These are phyloP conservation scores for Leistus spinibarbis DNA, from an alignment of 2,888 invertebrate genomes.

Conservation along the genomic window DNA sequence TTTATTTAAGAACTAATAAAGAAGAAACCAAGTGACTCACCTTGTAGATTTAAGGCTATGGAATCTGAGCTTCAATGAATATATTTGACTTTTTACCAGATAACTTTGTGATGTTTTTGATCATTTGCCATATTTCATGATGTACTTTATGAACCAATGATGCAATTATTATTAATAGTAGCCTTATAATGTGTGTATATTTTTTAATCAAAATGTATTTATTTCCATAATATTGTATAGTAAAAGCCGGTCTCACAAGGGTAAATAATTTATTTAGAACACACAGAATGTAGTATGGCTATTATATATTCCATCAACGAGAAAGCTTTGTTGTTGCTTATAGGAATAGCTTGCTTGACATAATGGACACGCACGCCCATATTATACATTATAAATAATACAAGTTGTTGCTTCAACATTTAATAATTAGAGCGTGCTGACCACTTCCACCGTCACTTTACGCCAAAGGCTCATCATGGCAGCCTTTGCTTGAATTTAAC, in stretches of 20 bases:
- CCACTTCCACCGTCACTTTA: not conserved
- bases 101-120: no score
- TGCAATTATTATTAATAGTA: no score
- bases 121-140: no score
- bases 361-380: constrained; percentile 35
- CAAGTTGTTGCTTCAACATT: constrained; percentile 23
- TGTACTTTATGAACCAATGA: no score
- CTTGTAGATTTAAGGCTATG: no score
- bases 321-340: constrained; percentile 21
- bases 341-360: constrained; percentile 18
- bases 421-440: constrained; percentile 27
- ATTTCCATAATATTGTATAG: not conserved
- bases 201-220: constrained; percentile 14
- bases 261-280: constrained; percentile 28
- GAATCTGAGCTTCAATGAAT: no score
- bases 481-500: no score
- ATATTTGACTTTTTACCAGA: no score
- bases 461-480: no score
- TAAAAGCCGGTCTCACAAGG: not conserved
- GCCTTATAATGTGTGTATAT: no score
- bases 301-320: constrained; percentile 37
- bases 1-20: no score
- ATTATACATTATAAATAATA: constrained; percentile 31
- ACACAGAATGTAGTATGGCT: constrained; percentile 19
- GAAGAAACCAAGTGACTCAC: no score